Conservation (phyloP, 1,140 invertebrate genomes). For the Lasaia peninsularis region DNA sequence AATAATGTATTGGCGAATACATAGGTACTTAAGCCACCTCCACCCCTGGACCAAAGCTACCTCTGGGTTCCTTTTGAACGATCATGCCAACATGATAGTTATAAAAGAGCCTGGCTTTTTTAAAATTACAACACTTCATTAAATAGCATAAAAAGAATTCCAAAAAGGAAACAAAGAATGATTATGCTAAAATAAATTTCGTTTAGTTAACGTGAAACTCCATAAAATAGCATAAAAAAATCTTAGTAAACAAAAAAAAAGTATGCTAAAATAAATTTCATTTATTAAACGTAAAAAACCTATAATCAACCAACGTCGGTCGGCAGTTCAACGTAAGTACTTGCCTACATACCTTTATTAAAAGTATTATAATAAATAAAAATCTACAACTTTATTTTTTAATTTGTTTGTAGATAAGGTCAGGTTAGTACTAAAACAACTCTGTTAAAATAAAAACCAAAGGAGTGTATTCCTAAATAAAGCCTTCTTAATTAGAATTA, state of each 20-base stretch:
- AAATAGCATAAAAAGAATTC: not conserved
- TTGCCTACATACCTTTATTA: not conserved
- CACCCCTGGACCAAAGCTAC: not conserved
- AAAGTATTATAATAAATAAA: not conserved
- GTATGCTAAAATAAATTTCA: conserved; percentile 4
- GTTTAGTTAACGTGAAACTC: not conserved
- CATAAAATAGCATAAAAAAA: not conserved
- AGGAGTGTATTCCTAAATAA: conserved; percentile 1
- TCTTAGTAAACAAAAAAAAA: not conserved
- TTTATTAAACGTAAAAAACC: not conserved
- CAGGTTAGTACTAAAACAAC: conserved; percentile 12
- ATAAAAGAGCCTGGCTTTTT: conserved; percentile 3
- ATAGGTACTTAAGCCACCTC: not conserved
- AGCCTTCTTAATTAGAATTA: conserved; percentile 1
- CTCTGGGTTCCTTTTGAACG: conserved; percentile 3
- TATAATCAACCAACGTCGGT: not conserved
- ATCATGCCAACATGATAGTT: not conserved
- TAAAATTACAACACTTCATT: conserved; percentile 3
- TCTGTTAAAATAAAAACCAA: conserved; percentile 14
- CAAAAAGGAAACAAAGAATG: not conserved
- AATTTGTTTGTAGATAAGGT: not conserved
- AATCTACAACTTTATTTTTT: not conserved
- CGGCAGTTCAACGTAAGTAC: not conserved
- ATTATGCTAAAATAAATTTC: no score
- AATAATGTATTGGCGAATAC: not conserved